Evolutionary conservation across 2,888 invertebrate genomes (phyloP), one percentile per base, ranked within the genome.

Genomic region (Aromia moschata): DNA sequence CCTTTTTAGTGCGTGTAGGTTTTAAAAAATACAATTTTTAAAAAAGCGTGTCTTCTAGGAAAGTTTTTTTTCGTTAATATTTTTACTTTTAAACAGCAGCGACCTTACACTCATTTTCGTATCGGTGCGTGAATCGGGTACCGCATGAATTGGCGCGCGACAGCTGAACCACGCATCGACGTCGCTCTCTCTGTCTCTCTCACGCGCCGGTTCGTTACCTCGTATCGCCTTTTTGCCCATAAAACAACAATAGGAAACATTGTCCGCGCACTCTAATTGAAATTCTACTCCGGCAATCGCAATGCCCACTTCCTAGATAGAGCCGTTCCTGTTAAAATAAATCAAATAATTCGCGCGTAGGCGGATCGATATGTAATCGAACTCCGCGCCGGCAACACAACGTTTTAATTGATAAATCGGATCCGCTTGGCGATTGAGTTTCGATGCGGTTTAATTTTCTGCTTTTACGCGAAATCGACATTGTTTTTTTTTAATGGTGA

Each of bases 351-450:
- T n/a, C 2, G 2, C 20, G 2, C 33, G 33, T n/a, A 33, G 33
- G 33, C n/a, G 33, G 7, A 3, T 5, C 33, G n/a, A 11, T 33
- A 33, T 33, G 33, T 33, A 33, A 33, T 33, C 33, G 33, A 33
- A n/a, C 33, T 11, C 10, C n/a, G n/a, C 33, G 5, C 2, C 33
- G 10, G n/a, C 3, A 2, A 33, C n/a, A 33, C n/a, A n/a, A n/a
- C n/a, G n/a, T n/a, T 7, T 7, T 33, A 16, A 49, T 18, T 49
- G 37, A 49, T 49, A 49, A 18, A 49, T 49, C 37, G 37, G 11
- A 14, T 49, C 15, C 37, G 33, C 37, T 11, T 37, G 47, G 12
- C 47, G 37, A 18, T 49, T 20, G 20, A 20, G 16, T 49, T 46
- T 33, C 15, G 31, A 14, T 31, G 33, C 17, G n/a, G 37, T 36